Conservation (phyloP, 2,888 invertebrate species). For the Limenitis arthemis region DNA sequence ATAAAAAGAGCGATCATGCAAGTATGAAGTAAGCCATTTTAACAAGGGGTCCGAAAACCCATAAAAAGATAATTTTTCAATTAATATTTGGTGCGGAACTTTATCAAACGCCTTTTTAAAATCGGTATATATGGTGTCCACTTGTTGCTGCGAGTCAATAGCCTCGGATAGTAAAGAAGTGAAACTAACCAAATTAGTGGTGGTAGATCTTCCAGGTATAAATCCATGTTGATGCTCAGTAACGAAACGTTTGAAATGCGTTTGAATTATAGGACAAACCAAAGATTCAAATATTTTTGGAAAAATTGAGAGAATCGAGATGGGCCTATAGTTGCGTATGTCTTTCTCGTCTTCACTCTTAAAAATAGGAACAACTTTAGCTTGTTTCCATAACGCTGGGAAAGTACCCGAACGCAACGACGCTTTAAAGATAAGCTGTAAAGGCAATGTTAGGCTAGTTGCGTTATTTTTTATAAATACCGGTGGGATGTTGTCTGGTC, state of each 20-base stretch:
- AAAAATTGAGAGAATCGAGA: too few relatives aligned
- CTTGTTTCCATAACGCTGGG: neutral
- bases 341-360: too few relatives aligned
- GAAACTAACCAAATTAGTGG: neutral
- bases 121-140: neutral
- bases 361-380: too few relatives aligned
- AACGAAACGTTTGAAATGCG: too few relatives aligned
- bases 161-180: neutral
- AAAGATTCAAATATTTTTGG: too few relatives aligned
- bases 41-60: neutral
- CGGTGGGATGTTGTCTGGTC: too few relatives aligned
- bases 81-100: neutral
- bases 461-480: too few relatives aligned
- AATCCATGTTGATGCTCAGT: too few relatives aligned
- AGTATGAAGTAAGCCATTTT: neutral
- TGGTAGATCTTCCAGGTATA: too few relatives aligned
- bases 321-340: too few relatives aligned
- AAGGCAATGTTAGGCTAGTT: too few relatives aligned
- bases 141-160: neutral
- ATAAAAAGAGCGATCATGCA: neutral
- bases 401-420: neutral
- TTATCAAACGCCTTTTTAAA: constrained; percentile 2
- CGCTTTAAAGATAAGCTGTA: neutral
- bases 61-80: neutral
- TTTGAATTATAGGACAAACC: too few relatives aligned